Conservation (phyloP, 1,140 invertebrate genomes). For the Cecropterus lyciades region DNA sequence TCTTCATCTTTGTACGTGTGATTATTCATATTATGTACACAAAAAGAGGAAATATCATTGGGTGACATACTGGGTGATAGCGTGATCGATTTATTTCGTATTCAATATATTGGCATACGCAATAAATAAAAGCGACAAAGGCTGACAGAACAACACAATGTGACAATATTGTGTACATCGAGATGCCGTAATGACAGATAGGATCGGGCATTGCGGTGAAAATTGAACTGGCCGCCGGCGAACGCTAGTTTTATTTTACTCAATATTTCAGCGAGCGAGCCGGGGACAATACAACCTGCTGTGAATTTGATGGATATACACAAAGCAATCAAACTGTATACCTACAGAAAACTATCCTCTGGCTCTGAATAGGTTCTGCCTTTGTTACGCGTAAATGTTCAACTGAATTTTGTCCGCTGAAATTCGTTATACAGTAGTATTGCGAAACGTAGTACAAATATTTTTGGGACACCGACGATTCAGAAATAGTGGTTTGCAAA, state of each 20-base stretch:
- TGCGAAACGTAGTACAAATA: constrained; percentile 19
- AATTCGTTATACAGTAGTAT: constrained; percentile 21
- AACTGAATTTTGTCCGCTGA: constrained; percentile 27
- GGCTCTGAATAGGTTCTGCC: constrained; percentile 30
- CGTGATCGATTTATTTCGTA: constrained; percentile 21
- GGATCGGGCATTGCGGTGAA: constrained; percentile 48
- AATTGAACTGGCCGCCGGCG: constrained; percentile 48
- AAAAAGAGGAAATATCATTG: background rate
- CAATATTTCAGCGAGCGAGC: constrained; percentile 61
- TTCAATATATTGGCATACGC: constrained; percentile 37
- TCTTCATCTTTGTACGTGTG: too few species aligned
- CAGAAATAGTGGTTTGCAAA: constrained; percentile 14
- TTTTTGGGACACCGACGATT: constrained; percentile 18
- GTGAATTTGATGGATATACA: constrained; percentile 59
- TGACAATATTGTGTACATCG: constrained; percentile 52
- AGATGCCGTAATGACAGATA: constrained; percentile 61
- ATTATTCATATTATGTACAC: too few species aligned
- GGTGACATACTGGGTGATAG: background rate
- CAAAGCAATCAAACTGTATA: constrained; percentile 39
- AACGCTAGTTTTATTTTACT: constrained; percentile 63
- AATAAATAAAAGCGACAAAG: constrained; percentile 62
- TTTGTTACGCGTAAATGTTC: constrained; percentile 34
- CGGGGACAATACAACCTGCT: constrained; percentile 68
- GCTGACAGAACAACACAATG: constrained; percentile 45
- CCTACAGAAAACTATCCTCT: constrained; percentile 35